Conservation (phyloP, 2,888 invertebrate genomes). For the Hypena proboscidalis region DNA sequence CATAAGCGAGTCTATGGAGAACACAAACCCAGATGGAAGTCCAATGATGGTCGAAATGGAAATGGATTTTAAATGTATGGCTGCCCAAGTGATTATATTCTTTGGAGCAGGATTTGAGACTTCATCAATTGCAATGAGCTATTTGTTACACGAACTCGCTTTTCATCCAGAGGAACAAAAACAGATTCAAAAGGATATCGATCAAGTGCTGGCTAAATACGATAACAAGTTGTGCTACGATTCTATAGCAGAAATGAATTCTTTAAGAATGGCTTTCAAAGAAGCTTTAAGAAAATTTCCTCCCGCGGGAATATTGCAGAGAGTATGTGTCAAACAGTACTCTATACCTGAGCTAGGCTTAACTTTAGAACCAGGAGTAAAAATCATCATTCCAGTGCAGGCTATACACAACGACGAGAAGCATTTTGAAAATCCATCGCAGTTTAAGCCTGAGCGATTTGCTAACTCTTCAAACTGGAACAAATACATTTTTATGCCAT, state of each 20-base stretch:
- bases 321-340: constrained; percentile 42
- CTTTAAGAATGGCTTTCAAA: constrained; percentile 48
- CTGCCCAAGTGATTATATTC: constrained; percentile 56
- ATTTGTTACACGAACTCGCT: constrained; percentile 60
- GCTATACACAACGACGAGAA: constrained; percentile 29
- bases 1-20: constrained; percentile 47
- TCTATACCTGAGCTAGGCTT: constrained; percentile 31
- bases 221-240: constrained; percentile 50
- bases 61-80: constrained; percentile 41
- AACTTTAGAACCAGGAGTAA: constrained; percentile 20
- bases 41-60: constrained; percentile 43
- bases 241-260: constrained; percentile 51
- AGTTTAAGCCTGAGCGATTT: constrained; percentile 44
- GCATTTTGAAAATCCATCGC: constrained; percentile 40
- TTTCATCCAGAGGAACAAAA: constrained; percentile 58
- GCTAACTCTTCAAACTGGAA: constrained; percentile 19
- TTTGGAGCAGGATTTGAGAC: constrained; percentile 70
- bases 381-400: constrained; percentile 32
- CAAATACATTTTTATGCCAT: constrained; percentile 38
- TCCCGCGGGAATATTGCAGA: constrained; percentile 42
- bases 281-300: constrained; percentile 52
- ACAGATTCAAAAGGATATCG: constrained; percentile 52
- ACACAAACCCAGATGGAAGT: constrained; percentile 41
- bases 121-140: constrained; percentile 61
- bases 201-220: constrained; percentile 45